Base-by-base conservation (phyloP, 1,140 invertebrate genomes). In the Bombyx mandarina region DNA sequence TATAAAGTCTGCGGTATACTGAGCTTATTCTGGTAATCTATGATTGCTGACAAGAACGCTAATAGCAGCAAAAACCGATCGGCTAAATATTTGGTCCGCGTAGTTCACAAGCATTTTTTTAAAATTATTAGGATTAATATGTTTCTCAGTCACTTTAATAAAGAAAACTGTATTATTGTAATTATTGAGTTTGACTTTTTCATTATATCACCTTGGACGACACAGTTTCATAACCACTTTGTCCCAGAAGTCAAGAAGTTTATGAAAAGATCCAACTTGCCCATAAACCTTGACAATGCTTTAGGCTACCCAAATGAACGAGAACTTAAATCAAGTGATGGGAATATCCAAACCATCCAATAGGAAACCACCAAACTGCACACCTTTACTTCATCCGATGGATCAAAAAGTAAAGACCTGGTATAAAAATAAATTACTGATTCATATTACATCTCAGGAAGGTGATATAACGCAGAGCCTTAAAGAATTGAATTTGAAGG, bases 341-440 rank as follows among this genome's bases (percentile, higher is more conserved):
- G 67, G 51, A 67, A 77, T 63, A 77, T 88, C 12, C 71, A 74
- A 58, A 57, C 82, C 2, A 67, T 73, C 12, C 89, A 82, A 68
- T 62, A 89, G 35, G 85, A 88, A 45, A 65, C 82, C 43, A 89
- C 47, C 12, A 18, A 18, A 89, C 63, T 79, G 77, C 8, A 89
- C 85, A 43, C 66, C 74, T 18, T 65, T 82, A 52, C 57, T 89
- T 9, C 88, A 90, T 62, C 79, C 85, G n/a, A 81, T 89, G 75
- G 82, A 89, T 69, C 79, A 85, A 69, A 80, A 77, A 62, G 46
- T 72, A 60, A 72, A 67, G 54, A 57, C 57, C 44, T 60, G 57
- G 51, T 61, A 70, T 60, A 63, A 63, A 58, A 64, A 52, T 58
- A 65, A 68, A 60, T 58, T 71, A 44, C 60, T 68, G 54, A 56